Conservation (phyloP, 1,140 invertebrate species). For the Augochlora pura region DNA sequence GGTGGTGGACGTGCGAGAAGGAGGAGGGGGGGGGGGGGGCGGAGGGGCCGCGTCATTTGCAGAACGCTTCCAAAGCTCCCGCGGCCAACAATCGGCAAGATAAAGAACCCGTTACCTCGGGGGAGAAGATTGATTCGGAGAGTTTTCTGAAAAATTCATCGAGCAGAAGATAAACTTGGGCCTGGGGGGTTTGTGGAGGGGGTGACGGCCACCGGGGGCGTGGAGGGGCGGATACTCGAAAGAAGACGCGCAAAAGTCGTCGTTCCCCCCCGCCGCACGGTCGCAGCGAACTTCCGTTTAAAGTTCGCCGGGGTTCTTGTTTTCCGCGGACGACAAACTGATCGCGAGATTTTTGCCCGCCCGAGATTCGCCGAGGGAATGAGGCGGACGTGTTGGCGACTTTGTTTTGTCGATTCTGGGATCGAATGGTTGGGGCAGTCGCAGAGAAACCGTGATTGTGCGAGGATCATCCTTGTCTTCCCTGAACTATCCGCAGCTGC, state of each 20-base stretch:
- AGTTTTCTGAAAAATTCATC: constrained; percentile 33
- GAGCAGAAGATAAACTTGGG: background rate
- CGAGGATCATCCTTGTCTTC: no score
- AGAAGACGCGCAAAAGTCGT: constrained; percentile 31
- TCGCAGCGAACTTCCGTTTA: constrained; percentile 6
- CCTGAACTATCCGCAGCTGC: no score
- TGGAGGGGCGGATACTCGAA: no score
- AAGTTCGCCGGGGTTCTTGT: background rate
- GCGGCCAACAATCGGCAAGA: constrained; percentile 3
- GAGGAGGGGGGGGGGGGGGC: background rate
- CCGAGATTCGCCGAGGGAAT: background rate
- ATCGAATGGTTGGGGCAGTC: no score
- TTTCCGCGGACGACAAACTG: background rate
- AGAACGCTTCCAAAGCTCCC: background rate
- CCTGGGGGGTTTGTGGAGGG: no score
- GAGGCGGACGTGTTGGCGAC: no score
- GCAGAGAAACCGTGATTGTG: no score
- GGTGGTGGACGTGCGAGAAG: background rate
- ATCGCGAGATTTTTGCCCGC: background rate
- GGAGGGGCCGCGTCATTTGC: background rate
- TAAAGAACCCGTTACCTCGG: no score
- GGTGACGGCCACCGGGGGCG: no score
- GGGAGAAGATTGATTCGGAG: constrained; percentile 13
- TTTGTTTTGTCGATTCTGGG: no score
- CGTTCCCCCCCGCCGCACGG: background rate